Evolutionary conservation across 2,888 invertebrate genomes (phyloP).

Genomic region (Drosophila monieri): DNA sequence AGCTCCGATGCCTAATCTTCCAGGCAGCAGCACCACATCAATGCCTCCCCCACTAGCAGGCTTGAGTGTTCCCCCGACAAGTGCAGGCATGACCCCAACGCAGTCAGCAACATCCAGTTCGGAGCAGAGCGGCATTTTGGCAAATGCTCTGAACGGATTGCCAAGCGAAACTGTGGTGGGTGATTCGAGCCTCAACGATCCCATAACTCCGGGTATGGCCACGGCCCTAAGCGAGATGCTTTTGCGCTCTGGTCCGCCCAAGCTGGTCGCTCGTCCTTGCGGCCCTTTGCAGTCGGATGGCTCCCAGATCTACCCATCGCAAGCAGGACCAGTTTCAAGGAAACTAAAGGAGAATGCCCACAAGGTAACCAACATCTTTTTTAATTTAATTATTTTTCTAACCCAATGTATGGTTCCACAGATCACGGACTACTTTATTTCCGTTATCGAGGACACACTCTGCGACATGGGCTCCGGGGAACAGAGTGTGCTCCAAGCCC

Average conservation of each 20-base stretch:
- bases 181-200: constrained; percentile 44
- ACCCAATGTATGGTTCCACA: constrained; percentile 68
- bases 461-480: constrained; percentile 86
- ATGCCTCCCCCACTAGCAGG: constrained; percentile 79
- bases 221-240: constrained; percentile 80
- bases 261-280: constrained; percentile 84
- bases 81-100: constrained; percentile 19
- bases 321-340: constrained; percentile 86
- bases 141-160: constrained; percentile 58
- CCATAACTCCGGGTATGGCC: constrained; percentile 72
- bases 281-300: constrained; percentile 84
- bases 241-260: constrained; percentile 83
- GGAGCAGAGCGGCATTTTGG: constrained; percentile 40
- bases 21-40: constrained; percentile 6
- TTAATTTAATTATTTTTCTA: no score
- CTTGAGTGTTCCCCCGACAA: constrained; percentile 50
- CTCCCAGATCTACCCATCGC: constrained; percentile 84
- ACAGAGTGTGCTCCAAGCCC: constrained; percentile 85
- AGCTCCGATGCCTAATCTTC: constrained; percentile 2
- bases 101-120: constrained; percentile 7
- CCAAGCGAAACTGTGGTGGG: constrained; percentile 44
- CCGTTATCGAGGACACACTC: constrained; percentile 88
- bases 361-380: constrained; percentile 84
- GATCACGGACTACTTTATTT: constrained; percentile 89
- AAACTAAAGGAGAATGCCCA: constrained; percentile 86